These are phyloP conservation scores for Ephydatia muelleri DNA, from an alignment of 37 sponge, comb jelly and placozoan species.

Conservation along the genomic window DNA sequence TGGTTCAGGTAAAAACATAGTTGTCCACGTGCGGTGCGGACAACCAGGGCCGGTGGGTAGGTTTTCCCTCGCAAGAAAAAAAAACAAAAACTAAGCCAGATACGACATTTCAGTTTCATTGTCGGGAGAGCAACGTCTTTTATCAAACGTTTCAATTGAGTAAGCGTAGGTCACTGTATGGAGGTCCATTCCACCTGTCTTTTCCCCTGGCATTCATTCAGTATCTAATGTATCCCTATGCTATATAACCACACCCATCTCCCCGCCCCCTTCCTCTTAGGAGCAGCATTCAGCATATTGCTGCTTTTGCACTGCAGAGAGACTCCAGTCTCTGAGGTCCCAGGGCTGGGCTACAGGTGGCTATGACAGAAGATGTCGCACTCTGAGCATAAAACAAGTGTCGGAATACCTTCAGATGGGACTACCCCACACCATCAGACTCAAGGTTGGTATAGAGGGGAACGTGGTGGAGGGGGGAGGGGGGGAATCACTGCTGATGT, in stretches of 20 bases:
- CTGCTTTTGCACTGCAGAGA: slow-evolving; percentile 78
- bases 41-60: neutral
- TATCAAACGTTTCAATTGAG: too few species aligned
- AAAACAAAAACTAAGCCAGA: too few species aligned
- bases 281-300: slow-evolving; percentile 55
- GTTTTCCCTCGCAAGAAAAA: too few species aligned
- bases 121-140: too few species aligned
- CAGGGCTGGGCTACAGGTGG: neutral
- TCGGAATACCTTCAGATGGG: slow-evolving; percentile 32
- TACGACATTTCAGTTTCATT: too few species aligned
- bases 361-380: slow-evolving; percentile 70
- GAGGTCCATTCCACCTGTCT: too few species aligned
- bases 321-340: slow-evolving; percentile 45
- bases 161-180: too few species aligned
- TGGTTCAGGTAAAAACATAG: neutral
- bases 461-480: too few species aligned
- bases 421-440: slow-evolving; percentile 44
- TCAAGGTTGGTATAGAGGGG: slow-evolving; percentile 40
- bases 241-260: neutral
- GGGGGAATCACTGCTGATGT: too few species aligned
- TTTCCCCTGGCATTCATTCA: neutral
- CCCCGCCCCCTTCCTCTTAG: neutral
- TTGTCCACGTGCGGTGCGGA: neutral
- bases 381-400: slow-evolving; percentile 16
- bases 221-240: neutral